These are phyloP conservation scores for Falco punctatus DNA, from an alignment of 2,113 vertebrate species.

Conservation along the genomic window DNA sequence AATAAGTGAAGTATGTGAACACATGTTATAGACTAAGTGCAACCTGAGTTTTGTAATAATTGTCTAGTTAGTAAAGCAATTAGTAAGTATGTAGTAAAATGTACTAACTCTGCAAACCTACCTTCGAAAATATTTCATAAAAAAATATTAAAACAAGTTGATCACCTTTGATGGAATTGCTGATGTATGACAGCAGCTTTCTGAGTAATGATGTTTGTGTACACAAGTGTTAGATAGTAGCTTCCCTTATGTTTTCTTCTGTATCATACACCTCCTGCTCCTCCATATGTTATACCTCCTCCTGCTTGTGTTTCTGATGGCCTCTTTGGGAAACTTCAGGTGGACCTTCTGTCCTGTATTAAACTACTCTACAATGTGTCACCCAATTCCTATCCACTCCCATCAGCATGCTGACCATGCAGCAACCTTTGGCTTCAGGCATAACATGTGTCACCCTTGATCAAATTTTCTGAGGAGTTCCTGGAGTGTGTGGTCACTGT, in stretches of 20 bases:
- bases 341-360: too few species aligned
- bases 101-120: neutral
- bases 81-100: neutral
- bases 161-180: neutral
- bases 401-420: neutral
- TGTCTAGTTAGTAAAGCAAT: neutral
- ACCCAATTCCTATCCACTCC: neutral
- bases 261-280: neutral
- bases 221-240: neutral
- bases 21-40: too few species aligned
- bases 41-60: neutral
- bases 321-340: neutral
- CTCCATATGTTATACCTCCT: neutral
- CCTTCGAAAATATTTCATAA: neutral
- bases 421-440: constrained; percentile 15
- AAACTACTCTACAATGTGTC: neutral
- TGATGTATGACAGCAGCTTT: neutral
- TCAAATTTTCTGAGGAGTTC: constrained; percentile 23
- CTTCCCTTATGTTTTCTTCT: neutral
- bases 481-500: constrained; percentile 17
- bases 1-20: neutral
- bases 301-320: neutral
- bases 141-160: neutral
- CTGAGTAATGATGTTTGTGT: neutral
- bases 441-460: neutral